Evolutionary conservation across 2,797 vertebrate genomes (phyloP).

Genomic region (Malurus splendens): DNA sequence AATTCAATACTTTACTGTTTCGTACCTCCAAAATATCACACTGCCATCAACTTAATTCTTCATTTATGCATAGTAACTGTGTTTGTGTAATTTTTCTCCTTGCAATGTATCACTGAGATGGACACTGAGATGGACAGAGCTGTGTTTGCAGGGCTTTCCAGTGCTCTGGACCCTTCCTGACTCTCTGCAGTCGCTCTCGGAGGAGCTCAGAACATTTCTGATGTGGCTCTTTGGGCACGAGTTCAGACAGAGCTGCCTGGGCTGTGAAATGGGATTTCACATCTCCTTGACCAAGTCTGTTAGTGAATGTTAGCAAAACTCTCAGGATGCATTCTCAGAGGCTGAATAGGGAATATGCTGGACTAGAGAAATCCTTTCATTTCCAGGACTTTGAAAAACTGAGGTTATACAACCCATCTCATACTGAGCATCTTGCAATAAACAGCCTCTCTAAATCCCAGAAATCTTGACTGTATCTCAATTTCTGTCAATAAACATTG

Average conservation of each 20-base stretch:
- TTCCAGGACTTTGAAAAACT: background rate
- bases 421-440: background rate
- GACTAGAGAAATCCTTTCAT: background rate
- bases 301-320: background rate
- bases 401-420: background rate
- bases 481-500: background rate
- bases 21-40: background rate
- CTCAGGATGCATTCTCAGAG: background rate
- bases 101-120: background rate
- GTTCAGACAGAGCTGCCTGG: background rate
- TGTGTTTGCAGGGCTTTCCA: background rate
- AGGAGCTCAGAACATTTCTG: background rate
- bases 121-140: background rate
- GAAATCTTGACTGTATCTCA: background rate
- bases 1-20: background rate
- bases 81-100: background rate
- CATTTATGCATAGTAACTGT: background rate
- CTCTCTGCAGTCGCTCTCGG: background rate
- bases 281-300: background rate
- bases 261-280: slow-evolving; percentile 9
- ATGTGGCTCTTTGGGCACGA: background rate
- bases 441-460: background rate
- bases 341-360: background rate
- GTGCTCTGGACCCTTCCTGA: background rate
- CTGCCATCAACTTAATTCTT: background rate